A percentile compares a stretch with the other conserved stretches of the same genome.
Evolutionary conservation across 2,113 vertebrate species (phyloP).

Genomic region (Solea solea): DNA sequence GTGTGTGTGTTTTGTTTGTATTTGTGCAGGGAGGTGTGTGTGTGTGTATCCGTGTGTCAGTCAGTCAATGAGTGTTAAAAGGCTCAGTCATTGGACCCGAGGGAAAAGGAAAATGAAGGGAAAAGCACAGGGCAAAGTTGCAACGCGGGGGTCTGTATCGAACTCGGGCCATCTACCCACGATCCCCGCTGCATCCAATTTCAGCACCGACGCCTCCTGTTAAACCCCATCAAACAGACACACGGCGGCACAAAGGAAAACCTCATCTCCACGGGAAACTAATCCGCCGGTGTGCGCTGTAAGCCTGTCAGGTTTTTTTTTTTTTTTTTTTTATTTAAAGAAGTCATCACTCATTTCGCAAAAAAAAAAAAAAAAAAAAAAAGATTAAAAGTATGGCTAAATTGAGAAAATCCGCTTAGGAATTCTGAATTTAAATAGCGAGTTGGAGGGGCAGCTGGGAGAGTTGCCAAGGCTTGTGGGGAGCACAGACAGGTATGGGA

Average conservation of each 20-base stretch:
- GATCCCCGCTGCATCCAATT: slow-evolving; percentile 99
- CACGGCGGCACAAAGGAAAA: slow-evolving; percentile 96
- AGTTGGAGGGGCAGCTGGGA: slow-evolving; percentile 85
- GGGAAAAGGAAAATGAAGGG: slow-evolving; percentile 69
- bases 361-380: slow-evolving; percentile 47
- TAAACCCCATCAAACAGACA: slow-evolving; percentile 99
- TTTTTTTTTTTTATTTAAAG: slow-evolving; percentile 90
- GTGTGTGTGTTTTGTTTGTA: slow-evolving; percentile 29
- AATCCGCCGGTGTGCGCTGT: slow-evolving; percentile 96
- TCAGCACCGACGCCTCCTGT: slow-evolving; percentile 96
- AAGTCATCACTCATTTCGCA: slow-evolving; percentile 99
- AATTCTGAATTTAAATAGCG: slow-evolving; percentile 97
- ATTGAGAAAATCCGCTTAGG: slow-evolving; percentile 99
- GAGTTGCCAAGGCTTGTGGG: slow-evolving; percentile 79
- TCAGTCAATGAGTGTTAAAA: slow-evolving; percentile 56
- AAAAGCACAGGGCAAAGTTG: slow-evolving; percentile 83
- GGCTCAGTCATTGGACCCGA: slow-evolving; percentile 83
- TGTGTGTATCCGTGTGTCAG: slow-evolving; percentile 52
- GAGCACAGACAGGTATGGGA: slow-evolving; percentile 72
- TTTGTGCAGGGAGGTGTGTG: slow-evolving; percentile 30
- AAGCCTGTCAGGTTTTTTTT: slow-evolving; percentile 91
- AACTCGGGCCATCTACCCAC: slow-evolving; percentile 95
- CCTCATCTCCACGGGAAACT: slow-evolving; percentile 99
- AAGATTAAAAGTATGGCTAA: slow-evolving; percentile 99
- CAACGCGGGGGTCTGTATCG: slow-evolving; percentile 92